Evolutionary conservation across 2,113 vertebrate species (phyloP).

Genomic region (Arenaria interpres): DNA sequence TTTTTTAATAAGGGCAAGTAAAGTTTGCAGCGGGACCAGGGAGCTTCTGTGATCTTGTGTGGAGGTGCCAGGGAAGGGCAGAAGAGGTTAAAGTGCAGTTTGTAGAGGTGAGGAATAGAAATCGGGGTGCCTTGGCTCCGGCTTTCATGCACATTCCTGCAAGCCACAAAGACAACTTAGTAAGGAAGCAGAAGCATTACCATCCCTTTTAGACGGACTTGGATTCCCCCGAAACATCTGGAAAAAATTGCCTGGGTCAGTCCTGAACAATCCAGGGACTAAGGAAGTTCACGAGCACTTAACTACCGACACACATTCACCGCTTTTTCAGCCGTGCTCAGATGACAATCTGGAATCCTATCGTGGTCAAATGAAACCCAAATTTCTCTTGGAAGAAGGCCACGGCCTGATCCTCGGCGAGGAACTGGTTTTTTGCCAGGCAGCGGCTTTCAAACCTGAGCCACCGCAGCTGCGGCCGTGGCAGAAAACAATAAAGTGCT

Average conservation of each 20-base stretch:
- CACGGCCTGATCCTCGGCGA: slow-evolving; percentile 21
- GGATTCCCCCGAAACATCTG: slow-evolving; percentile 63
- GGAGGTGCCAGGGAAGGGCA: slow-evolving; percentile 55
- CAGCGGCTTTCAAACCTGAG: slow-evolving; percentile 46
- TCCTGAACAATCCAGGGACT: slow-evolving; percentile 61
- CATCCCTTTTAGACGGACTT: slow-evolving; percentile 40
- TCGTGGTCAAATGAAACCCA: slow-evolving; percentile 62
- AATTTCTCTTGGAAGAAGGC: slow-evolving; percentile 65
- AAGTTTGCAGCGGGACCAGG: neutral
- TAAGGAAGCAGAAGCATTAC: slow-evolving; percentile 58
- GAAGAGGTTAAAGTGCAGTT: slow-evolving; percentile 64
- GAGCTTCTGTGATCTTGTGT: slow-evolving; percentile 41
- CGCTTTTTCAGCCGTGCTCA: slow-evolving; percentile 59
- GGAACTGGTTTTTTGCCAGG: slow-evolving; percentile 47
- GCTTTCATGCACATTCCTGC: slow-evolving; percentile 62
- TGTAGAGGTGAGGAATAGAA: slow-evolving; percentile 57
- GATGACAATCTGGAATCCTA: slow-evolving; percentile 65
- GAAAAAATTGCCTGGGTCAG: slow-evolving; percentile 66
- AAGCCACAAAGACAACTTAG: slow-evolving; percentile 61
- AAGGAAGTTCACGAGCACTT: slow-evolving; percentile 63
- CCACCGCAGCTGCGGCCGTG: slow-evolving; percentile 1
- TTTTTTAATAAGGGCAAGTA: slow-evolving; percentile 49
- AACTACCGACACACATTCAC: slow-evolving; percentile 61
- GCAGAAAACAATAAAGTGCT: slow-evolving; percentile 24
- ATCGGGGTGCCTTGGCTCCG: slow-evolving; percentile 32